Evolutionary conservation across 2,888 invertebrate genomes (phyloP), one percentile per base, ranked within the genome.

Genomic region (Alcis repandata): DNA sequence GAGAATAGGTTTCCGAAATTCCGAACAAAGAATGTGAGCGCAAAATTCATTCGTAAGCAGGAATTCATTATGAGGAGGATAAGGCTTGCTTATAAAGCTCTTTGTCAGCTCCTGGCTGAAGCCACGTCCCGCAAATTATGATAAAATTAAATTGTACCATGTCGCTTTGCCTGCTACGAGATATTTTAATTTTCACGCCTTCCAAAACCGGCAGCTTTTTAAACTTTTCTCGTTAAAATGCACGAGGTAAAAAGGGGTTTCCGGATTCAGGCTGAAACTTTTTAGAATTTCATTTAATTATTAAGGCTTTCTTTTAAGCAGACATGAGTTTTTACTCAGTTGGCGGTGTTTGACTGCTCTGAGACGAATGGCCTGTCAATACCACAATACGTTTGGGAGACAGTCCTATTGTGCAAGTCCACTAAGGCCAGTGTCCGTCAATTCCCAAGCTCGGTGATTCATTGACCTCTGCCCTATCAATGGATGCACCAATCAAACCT

Each of bases 381-480:
- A 22, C n/a, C 32, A 48, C 17, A 22, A 51, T 15, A 59, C 9
- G 33, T 33, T 32, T 40, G 17, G 52, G 11, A 33, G 52, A 46
- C 38, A 57, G 58, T 56, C 59, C 22, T 41, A 57, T 63, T 63
- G 61, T 65, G 63, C 51, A 65, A 70, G 67, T 58, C 56, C 63
- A 43, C 46, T 54, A 59, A 71, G 63, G 56, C 56, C 66, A 51
- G 45, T 56, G 56, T 59, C 68, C 57, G 63, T 54, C 67, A 63
- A 69, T 63, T 60, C 59, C 67, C 56, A 63, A 54, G 56, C 64
- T 46, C 51, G 67, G 53, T 61, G 68, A 70, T 60, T 71, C 71
- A 66, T 59, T 71, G 67, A 69, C 71, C 71, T 63, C 38, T 66
- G 71, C 68, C 70, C 67, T 53, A 49, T 69, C 71, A 73, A 70